Conservation (phyloP, 2,888 invertebrate genomes). For the Hybos culiciformis region DNA sequence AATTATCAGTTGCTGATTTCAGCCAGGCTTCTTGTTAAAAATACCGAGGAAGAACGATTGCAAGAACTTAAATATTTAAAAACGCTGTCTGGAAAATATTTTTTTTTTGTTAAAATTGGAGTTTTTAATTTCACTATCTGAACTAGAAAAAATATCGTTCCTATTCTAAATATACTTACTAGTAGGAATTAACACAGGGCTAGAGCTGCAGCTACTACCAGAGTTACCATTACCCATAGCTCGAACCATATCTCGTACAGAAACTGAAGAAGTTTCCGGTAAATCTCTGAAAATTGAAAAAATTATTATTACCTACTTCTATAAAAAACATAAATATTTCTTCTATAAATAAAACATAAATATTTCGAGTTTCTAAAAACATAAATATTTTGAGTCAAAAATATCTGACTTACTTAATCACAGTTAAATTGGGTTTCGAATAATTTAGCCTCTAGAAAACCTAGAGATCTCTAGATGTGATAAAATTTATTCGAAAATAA, state of each 20-base stretch:
- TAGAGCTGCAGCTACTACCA: slow-evolving; percentile 48
- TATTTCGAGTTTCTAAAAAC: slow-evolving; percentile 8
- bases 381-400: too few relatives aligned
- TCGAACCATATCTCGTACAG: slow-evolving; percentile 59
- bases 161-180: slow-evolving; percentile 32
- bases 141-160: too few relatives aligned
- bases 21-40: too few relatives aligned
- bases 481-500: too few relatives aligned
- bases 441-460: background rate
- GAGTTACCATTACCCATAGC: slow-evolving; percentile 52
- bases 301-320: background rate
- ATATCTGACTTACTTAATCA: too few relatives aligned
- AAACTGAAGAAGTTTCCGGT: slow-evolving; percentile 35
- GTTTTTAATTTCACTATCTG: too few relatives aligned
- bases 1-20: too few relatives aligned
- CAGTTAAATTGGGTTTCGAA: too few relatives aligned
- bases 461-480: background rate
- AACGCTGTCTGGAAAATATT: too few relatives aligned
- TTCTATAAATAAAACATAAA: background rate
- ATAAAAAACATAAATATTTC: background rate
- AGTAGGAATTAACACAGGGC: slow-evolving; percentile 45
- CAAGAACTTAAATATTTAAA: too few relatives aligned
- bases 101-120: too few relatives aligned
- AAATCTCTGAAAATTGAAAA: slow-evolving; percentile 28
- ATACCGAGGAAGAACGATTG: too few relatives aligned